These are phyloP conservation scores for Sycophila texana DNA, from an alignment of 2,888 invertebrate species.

Conservation along the genomic window DNA sequence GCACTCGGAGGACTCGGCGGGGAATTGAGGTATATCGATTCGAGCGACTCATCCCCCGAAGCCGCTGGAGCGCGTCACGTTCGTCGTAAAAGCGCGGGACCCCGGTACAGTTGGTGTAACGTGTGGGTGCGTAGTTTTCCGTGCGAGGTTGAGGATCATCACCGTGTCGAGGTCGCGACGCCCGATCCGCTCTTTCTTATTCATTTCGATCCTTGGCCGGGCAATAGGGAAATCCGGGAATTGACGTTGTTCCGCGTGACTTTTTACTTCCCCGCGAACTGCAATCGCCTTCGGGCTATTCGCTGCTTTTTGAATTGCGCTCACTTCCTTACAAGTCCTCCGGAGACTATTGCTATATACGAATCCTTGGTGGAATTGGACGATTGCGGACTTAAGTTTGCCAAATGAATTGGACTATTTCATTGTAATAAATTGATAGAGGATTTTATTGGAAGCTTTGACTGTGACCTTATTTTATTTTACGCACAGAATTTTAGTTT, in stretches of 20 bases:
- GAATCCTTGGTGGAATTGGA: no score
- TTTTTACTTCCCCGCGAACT: no score
- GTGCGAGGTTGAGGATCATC: constrained; percentile 19
- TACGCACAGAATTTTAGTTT: no score
- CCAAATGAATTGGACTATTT: no score
- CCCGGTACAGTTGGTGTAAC: no score
- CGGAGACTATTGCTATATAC: not conserved
- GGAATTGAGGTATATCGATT: not conserved
- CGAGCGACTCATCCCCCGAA: constrained; percentile 1
- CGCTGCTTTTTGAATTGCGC: no score
- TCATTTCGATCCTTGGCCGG: constrained; percentile 4
- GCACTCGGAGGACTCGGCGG: not conserved
- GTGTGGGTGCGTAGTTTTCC: not conserved
- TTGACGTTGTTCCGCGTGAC: not conserved
- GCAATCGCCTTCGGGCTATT: no score
- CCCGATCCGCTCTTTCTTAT: not conserved
- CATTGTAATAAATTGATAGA: no score
- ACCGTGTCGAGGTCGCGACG: not conserved
- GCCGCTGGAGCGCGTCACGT: not conserved
- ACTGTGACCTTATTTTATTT: no score
- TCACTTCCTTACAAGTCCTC: no score
- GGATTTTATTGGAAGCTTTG: no score
- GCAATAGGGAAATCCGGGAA: constrained; percentile 2
- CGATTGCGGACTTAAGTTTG: no score
- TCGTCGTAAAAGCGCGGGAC: constrained; percentile 4